These are phyloP conservation scores for Acrocephalus kingi DNA, from an alignment of 2,113 vertebrate species.

Conservation along the genomic window DNA sequence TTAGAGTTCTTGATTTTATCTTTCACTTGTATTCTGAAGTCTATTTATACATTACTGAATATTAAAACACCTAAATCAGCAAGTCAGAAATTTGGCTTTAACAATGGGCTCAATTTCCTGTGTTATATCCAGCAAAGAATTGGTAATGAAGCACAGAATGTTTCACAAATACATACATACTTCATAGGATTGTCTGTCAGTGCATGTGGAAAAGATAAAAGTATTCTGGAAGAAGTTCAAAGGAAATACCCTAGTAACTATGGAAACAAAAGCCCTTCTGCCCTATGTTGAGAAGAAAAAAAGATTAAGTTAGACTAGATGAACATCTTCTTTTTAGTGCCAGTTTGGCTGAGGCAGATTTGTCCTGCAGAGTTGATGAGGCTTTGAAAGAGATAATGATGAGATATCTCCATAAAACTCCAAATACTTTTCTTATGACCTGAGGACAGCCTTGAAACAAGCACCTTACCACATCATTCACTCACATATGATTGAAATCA, in stretches of 20 bases:
- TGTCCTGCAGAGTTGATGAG: background rate
- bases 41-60: background rate
- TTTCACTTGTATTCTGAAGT: background rate
- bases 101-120: background rate
- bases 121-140: background rate
- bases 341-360: background rate
- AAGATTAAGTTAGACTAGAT: background rate
- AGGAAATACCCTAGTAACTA: conserved; percentile 20
- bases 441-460: background rate
- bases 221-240: conserved; percentile 46
- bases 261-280: conserved; percentile 20
- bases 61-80: background rate
- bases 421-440: conserved; percentile 9
- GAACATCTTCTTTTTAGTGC: conserved; percentile 20
- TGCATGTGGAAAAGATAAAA: conserved; percentile 60
- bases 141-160: background rate
- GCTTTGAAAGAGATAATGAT: conserved; percentile 10
- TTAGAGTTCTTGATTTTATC: background rate
- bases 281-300: background rate
- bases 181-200: background rate
- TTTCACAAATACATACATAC: conserved; percentile 5
- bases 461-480: background rate
- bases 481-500: conserved; percentile 43
- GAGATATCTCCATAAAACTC: conserved; percentile 7
- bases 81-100: conserved; percentile 4